Percentiles rank a stretch among this genome's conserved stretches.
Evolutionary conservation across 2,113 vertebrate genomes (phyloP).

Genomic region (Toxotes jaculatrix): DNA sequence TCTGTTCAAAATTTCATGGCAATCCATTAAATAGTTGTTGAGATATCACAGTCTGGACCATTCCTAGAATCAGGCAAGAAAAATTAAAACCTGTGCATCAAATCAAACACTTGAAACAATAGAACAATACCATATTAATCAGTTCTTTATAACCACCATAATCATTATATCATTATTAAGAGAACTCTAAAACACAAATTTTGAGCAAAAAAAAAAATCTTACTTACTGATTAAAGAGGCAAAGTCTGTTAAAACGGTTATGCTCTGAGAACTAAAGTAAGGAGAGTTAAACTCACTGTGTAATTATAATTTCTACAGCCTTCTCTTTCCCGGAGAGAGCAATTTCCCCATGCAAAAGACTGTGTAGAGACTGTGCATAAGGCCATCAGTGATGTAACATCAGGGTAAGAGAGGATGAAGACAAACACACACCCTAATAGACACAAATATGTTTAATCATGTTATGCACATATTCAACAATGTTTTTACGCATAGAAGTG

Average conservation of each 20-base stretch:
- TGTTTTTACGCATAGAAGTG: neutral
- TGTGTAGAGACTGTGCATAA: constrained; percentile 41
- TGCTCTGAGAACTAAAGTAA: constrained; percentile 12
- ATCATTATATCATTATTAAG: too few relatives aligned
- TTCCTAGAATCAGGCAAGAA: neutral
- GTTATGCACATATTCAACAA: neutral
- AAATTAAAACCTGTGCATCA: neutral
- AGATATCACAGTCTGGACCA: neutral
- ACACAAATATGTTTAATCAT: constrained; percentile 11
- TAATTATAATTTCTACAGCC: constrained; percentile 20
- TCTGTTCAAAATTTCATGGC: neutral
- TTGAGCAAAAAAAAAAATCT: neutral
- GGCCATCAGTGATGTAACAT: constrained; percentile 71
- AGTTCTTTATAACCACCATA: neutral
- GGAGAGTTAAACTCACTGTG: constrained; percentile 14
- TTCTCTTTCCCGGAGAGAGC: constrained; percentile 36
- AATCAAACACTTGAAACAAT: too few relatives aligned
- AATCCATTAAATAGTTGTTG: neutral
- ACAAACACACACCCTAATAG: constrained; percentile 33
- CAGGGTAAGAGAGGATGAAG: constrained; percentile 62
- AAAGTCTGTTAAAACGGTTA: neutral
- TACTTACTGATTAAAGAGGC: neutral
- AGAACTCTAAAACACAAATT: neutral
- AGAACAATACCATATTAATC: neutral
- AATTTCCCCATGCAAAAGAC: constrained; percentile 23